Conservation (phyloP, 2,888 invertebrate genomes). For the Polyommatus icarus region DNA sequence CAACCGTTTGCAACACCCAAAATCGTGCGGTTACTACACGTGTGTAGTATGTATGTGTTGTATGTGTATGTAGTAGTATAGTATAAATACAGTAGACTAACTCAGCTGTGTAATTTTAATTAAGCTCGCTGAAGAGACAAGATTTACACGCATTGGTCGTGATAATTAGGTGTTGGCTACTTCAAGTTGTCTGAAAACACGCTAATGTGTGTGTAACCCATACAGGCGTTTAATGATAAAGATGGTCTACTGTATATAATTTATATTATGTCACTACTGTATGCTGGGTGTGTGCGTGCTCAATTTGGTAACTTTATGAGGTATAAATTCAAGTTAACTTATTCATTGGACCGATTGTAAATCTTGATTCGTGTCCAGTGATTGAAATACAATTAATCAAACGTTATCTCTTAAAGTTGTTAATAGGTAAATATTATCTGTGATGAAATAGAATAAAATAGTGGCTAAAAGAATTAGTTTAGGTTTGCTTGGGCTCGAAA, state of each 20-base stretch:
- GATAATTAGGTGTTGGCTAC: background rate
- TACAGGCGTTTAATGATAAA: background rate
- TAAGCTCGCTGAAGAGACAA: background rate
- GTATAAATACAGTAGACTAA: background rate
- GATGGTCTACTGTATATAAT: background rate
- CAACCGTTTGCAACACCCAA: constrained; percentile 75
- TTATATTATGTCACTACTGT: background rate
- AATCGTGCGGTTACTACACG: constrained; percentile 73
- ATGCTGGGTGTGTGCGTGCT: background rate
- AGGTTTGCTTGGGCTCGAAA: background rate
- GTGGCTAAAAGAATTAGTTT: background rate
- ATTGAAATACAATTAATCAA: constrained; percentile 16
- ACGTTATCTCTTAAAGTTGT: background rate
- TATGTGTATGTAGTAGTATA: background rate
- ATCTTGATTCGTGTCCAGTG: background rate
- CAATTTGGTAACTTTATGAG: constrained; percentile 6
- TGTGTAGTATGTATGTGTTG: background rate
- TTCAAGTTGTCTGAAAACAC: background rate
- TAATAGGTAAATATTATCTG: background rate
- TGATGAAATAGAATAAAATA: background rate
- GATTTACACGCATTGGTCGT: background rate
- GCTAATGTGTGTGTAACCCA: background rate
- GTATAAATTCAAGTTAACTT: background rate
- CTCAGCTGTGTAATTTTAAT: background rate
- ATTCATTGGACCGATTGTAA: background rate